Conservation (phyloP, 1,140 invertebrate genomes). For the Holcopasites calliopsidis region DNA sequence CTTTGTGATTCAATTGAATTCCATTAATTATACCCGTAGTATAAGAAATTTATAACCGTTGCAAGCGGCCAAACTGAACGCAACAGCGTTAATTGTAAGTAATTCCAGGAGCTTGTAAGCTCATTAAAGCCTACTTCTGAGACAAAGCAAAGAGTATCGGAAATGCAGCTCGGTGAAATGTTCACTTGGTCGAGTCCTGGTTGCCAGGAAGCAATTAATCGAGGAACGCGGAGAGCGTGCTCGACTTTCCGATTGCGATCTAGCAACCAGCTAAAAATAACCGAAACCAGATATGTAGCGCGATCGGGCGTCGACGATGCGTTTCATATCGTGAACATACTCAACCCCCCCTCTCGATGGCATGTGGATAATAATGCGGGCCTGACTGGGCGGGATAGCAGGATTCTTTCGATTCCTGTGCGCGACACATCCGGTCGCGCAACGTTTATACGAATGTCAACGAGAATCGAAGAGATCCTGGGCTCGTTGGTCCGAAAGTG, state of each 20-base stretch:
- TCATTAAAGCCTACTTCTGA: too few relatives aligned
- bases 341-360: constrained; percentile 43
- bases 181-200: background rate
- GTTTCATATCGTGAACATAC: constrained; percentile 21
- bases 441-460: constrained; percentile 40
- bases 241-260: constrained; percentile 36
- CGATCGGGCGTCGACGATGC: background rate
- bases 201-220: constrained; percentile 29
- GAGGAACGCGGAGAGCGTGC: constrained; percentile 39
- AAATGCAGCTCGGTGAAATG: background rate
- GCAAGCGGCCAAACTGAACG: too few relatives aligned
- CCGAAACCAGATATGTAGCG: background rate
- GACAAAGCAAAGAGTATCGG: background rate
- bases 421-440: constrained; percentile 62
- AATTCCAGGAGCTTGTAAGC: too few relatives aligned
- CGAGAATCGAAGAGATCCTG: constrained; percentile 15
- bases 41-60: too few relatives aligned
- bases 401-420: constrained; percentile 58
- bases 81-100: background rate
- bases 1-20: too few relatives aligned
- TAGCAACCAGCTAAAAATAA: constrained; percentile 30
- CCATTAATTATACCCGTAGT: too few relatives aligned
- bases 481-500: constrained; percentile 45
- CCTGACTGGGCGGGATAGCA: constrained; percentile 49
- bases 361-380: constrained; percentile 54